Evolutionary conservation across 1,140 invertebrate genomes (phyloP).

Genomic region (Aphis gossypii): DNA sequence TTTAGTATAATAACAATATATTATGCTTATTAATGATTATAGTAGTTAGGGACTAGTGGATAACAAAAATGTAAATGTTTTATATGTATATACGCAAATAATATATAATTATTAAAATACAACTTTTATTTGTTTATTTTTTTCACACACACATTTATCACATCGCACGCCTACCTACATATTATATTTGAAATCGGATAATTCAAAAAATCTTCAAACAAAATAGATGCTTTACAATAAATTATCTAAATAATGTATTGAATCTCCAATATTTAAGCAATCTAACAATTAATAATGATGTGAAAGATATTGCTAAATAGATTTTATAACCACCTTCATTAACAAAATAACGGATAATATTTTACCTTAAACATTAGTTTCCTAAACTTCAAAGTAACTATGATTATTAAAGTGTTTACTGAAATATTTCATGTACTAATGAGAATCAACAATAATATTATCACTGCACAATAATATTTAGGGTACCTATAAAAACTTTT

Average conservation of each 20-base stretch:
- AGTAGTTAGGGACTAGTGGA: background rate
- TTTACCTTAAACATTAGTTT: background rate
- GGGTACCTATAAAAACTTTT: background rate
- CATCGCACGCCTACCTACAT: background rate
- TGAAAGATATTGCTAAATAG: background rate
- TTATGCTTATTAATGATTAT: background rate
- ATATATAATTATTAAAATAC: background rate
- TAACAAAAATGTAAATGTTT: background rate
- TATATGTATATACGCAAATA: background rate
- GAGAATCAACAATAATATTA: background rate
- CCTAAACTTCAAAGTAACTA: background rate
- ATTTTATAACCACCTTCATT: background rate
- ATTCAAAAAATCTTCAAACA: background rate
- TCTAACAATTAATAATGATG: background rate
- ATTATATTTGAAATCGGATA: background rate
- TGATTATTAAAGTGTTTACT: background rate
- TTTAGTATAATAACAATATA: background rate
- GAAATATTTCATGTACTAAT: background rate
- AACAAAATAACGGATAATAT: background rate
- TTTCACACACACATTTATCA: background rate
- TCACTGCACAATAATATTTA: background rate
- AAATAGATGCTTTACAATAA: background rate
- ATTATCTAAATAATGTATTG: background rate
- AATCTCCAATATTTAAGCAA: background rate
- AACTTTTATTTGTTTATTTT: background rate